phyloP scores from a whole-genome alignment of 2,888 invertebrate genomes.

The Drosophila birchii region DNA sequence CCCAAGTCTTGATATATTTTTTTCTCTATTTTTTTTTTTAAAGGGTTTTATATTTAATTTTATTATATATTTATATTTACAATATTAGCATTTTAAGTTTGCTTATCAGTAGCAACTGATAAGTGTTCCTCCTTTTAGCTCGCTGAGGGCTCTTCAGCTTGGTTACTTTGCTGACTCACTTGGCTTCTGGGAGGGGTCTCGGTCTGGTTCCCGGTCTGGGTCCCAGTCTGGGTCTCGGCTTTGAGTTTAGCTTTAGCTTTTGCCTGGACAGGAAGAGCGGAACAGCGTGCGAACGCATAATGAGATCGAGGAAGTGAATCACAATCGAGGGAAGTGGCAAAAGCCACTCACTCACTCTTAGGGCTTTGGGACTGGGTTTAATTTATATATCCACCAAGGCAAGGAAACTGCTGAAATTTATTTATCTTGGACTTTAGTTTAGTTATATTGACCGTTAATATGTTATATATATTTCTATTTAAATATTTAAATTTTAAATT shows the following conservation, averaged over 20 bases:
- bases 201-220: not conserved
- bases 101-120: constrained; percentile 5
- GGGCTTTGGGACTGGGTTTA: constrained; percentile 12
- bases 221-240: not conserved
- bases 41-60: not conserved
- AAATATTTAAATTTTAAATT: too few relatives aligned
- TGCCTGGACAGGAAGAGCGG: constrained; percentile 27
- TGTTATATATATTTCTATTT: not conserved
- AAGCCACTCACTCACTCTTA: constrained; percentile 9
- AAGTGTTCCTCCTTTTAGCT: not conserved
- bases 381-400: not conserved
- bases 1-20: constrained; percentile 47
- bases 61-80: not conserved
- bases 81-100: not conserved
- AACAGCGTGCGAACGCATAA: constrained; percentile 44
- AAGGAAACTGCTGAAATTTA: not conserved
- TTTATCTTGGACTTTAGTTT: too few relatives aligned
- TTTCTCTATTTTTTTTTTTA: not conserved
- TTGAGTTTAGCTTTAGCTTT: not conserved
- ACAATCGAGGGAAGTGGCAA: constrained; percentile 10
- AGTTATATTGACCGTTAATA: not conserved
- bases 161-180: constrained; percentile 12
- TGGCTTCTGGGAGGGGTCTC: constrained; percentile 4
- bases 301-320: constrained; percentile 38
- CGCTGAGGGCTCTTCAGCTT: not conserved